These are phyloP conservation scores for Tetrao urogallus DNA, from an alignment of 2,113 vertebrate species.

Conservation along the genomic window DNA sequence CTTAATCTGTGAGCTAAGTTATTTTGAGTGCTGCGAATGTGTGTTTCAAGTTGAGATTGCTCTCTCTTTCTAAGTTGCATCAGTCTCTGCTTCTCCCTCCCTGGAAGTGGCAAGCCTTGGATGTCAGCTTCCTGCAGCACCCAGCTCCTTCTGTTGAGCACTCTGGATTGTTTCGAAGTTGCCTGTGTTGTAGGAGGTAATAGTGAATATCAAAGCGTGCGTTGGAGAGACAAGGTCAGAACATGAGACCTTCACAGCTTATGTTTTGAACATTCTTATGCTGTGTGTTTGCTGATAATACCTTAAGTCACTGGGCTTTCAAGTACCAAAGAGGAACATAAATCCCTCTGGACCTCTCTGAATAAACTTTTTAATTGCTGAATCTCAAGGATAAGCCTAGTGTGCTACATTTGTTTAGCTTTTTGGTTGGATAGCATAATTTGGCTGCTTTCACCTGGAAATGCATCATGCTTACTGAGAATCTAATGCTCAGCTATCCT, in stretches of 20 bases:
- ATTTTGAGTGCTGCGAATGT: not conserved
- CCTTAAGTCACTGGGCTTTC: not conserved
- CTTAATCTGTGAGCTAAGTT: not conserved
- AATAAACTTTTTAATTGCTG: not conserved
- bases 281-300: not conserved
- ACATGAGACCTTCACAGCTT: not conserved
- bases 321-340: not conserved
- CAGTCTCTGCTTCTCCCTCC: not conserved
- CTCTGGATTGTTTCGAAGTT: not conserved
- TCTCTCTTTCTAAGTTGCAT: not conserved
- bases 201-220: not conserved
- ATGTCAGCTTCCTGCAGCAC: not conserved
- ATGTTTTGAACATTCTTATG: not conserved
- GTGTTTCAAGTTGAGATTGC: not conserved
- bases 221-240: not conserved
- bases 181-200: not conserved
- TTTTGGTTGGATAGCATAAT: not conserved
- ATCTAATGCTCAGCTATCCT: not conserved
- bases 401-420: not conserved
- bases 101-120: not conserved
- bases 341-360: not conserved
- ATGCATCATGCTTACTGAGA: not conserved
- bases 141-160: not conserved
- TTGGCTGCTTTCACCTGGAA: not conserved
- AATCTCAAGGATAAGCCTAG: not conserved